These are phyloP conservation scores for Amazona ochrocephala DNA, from an alignment of 2,797 vertebrate genomes.

Conservation along the genomic window DNA sequence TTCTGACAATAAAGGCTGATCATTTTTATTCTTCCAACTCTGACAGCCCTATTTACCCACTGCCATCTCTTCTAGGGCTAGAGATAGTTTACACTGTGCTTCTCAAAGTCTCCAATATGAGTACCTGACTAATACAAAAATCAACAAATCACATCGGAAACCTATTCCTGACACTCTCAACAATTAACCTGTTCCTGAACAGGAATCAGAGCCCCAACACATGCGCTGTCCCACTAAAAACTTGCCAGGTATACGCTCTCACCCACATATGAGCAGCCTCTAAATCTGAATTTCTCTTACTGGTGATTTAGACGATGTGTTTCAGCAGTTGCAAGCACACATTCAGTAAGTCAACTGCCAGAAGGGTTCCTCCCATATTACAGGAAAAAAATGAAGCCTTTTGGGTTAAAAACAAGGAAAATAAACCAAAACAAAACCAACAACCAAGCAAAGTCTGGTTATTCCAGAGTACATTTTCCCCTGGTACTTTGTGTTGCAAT, in stretches of 20 bases:
- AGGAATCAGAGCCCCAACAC: neutral
- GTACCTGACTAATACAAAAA: neutral
- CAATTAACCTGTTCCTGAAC: neutral
- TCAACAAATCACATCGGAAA: neutral
- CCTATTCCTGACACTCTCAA: neutral
- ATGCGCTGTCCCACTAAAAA: neutral
- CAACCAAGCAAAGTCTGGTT: constrained; percentile 17
- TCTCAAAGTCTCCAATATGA: neutral
- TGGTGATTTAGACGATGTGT: neutral
- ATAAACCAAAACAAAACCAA: neutral
- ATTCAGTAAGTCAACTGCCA: neutral
- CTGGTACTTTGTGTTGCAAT: constrained; percentile 54
- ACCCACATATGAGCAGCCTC: neutral
- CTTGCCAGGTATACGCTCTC: neutral
- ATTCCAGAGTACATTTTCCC: constrained; percentile 50
- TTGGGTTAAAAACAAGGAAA: neutral
- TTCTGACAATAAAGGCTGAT: neutral
- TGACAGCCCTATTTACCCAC: neutral
- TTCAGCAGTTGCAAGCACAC: neutral
- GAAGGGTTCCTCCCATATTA: neutral
- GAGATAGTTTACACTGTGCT: neutral
- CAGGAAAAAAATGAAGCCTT: neutral
- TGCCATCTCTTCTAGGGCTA: neutral
- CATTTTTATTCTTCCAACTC: neutral
- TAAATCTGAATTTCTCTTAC: neutral